Evolutionary conservation across 64 coral and sea anemone species (phyloP), one percentile per base, ranked within the genome.

Genomic region (Acropora yongei): DNA sequence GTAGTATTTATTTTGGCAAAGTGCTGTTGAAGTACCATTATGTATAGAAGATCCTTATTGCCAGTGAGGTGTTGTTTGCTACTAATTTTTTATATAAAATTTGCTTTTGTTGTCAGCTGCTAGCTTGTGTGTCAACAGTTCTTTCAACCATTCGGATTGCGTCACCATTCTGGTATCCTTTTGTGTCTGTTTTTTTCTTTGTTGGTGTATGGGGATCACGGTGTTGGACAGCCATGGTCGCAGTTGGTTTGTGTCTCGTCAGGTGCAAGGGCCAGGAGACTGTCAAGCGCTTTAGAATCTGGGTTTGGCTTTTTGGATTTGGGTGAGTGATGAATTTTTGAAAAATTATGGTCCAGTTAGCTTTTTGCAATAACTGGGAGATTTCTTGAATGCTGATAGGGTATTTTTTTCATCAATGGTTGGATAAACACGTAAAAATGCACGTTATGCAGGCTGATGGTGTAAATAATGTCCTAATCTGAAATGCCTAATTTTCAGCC

Each of bases 171-270:
- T 98, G 89, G 94, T 84, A 43, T 8, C 16, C 71, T 43, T 78
- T 96, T 41, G 30, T 60, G 14, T 73, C 88, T 39, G 57, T 83
- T 6, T 44, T 92, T 40, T 80, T 92, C 58, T 75, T 76, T 50
- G 51, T 68, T 60, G 88, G 86, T 43, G 57, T 78, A 14, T 86
- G 77, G 83, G 93, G 87, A 11, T 90, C 92, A 1, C 88, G 79
- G 8, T 98, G 96, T 68, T 98, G 96, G 96, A 89, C 93, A 43
- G 78, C 85, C 75, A 73, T 98, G 45, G 77, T 98, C 47, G 92
- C 96, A 68, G 84, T 98, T 16, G 68, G 47, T 16, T 89, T 98
- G 67, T 91, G 53, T 92, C 84, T 94, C 72, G 82, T 98, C 44
- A 82, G 96, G n/a, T 98, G 96, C 47, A 74, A 84, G 61, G 84